phyloP scores from a whole-genome alignment of 2,113 vertebrate species.

The Galbula dea region DNA sequence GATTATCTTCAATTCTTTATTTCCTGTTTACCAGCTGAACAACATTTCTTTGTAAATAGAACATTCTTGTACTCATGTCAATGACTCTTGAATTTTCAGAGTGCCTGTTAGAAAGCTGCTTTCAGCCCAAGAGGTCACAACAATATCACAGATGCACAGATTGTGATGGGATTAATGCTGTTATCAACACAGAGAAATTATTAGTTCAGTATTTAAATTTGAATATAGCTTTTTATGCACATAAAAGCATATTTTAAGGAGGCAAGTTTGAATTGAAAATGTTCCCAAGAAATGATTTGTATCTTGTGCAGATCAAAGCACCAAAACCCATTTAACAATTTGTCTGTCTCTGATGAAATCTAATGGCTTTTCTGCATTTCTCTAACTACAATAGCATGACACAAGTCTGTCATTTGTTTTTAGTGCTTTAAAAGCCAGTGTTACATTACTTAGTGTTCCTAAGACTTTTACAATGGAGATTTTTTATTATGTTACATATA shows the following conservation, averaged over 20 bases:
- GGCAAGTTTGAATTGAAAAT: slow-evolving; percentile 30
- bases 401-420: slow-evolving; percentile 65
- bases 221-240: slow-evolving; percentile 46
- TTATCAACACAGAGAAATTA: slow-evolving; percentile 56
- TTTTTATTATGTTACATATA: slow-evolving; percentile 37
- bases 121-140: slow-evolving; percentile 53
- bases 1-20: background rate
- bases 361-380: slow-evolving; percentile 59
- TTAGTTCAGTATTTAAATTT: slow-evolving; percentile 44
- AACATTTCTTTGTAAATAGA: slow-evolving; percentile 34
- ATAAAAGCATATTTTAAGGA: slow-evolving; percentile 61
- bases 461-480: slow-evolving; percentile 40
- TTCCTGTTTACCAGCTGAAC: slow-evolving; percentile 22
- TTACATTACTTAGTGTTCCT: slow-evolving; percentile 49
- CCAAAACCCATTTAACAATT: slow-evolving; percentile 56
- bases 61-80: slow-evolving; percentile 30
- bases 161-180: slow-evolving; percentile 55
- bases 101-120: slow-evolving; percentile 38
- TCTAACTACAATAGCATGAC: slow-evolving; percentile 55
- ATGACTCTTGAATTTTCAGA: slow-evolving; percentile 49
- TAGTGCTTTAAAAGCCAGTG: slow-evolving; percentile 53
- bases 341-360: slow-evolving; percentile 63
- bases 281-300: slow-evolving; percentile 46
- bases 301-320: slow-evolving; percentile 55
- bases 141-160: slow-evolving; percentile 34